These are phyloP conservation scores for Adineta ricciae DNA, from an alignment of 2,888 invertebrate species.

Conservation along the genomic window DNA sequence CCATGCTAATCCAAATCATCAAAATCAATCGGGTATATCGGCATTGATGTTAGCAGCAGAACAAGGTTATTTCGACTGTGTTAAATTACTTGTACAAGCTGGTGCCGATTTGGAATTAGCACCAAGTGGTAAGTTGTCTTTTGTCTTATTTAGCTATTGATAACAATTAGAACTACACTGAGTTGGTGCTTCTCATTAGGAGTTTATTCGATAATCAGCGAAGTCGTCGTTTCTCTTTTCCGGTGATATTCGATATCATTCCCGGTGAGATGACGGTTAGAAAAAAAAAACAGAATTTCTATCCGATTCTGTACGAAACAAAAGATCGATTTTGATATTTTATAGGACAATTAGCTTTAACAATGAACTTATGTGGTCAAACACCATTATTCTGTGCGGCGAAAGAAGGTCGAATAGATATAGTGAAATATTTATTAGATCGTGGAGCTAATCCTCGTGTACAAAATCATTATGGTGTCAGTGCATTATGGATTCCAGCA, in stretches of 20 bases:
- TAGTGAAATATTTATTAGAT: constrained; percentile 31
- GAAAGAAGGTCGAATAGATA: constrained; percentile 33
- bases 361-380: constrained; percentile 34
- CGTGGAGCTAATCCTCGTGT: constrained; percentile 33
- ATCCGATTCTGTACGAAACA: too few relatives aligned
- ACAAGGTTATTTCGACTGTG: constrained; percentile 33
- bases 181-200: too few relatives aligned
- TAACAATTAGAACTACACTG: too few relatives aligned
- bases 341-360: constrained; percentile 31
- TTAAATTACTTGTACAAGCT: constrained; percentile 28
- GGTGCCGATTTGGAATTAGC: constrained; percentile 32
- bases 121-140: constrained; percentile 6
- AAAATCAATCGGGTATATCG: constrained; percentile 33
- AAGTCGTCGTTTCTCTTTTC: too few relatives aligned
- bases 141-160: neutral
- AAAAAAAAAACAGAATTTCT: too few relatives aligned
- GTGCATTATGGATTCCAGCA: constrained; percentile 34
- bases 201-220: neutral
- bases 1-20: constrained; percentile 34
- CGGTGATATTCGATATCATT: too few relatives aligned
- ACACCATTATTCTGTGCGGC: constrained; percentile 34
- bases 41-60: constrained; percentile 34
- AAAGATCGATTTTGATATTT: too few relatives aligned
- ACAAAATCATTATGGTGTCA: constrained; percentile 33
- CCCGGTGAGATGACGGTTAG: too few relatives aligned